Evolutionary conservation across 1,140 invertebrate genomes (phyloP).

Genomic region (Nomia melanderi): DNA sequence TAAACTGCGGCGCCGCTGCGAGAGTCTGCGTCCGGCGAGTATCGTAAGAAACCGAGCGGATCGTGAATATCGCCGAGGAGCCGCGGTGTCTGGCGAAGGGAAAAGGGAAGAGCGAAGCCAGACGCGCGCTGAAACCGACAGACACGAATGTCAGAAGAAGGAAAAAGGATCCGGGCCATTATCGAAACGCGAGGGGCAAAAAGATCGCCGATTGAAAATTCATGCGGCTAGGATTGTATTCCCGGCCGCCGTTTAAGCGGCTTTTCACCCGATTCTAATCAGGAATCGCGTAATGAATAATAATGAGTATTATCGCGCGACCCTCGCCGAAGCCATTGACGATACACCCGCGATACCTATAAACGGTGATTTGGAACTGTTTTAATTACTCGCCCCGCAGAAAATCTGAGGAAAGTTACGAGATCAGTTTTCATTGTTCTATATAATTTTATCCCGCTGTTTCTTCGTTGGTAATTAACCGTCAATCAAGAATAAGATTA

Average conservation of each 20-base stretch:
- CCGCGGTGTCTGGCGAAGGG: no score
- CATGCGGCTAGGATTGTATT: background rate
- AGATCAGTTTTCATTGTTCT: no score
- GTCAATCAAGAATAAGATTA: no score
- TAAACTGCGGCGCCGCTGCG: background rate
- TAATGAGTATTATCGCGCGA: slow-evolving; percentile 26
- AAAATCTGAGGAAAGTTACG: background rate
- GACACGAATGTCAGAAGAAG: background rate
- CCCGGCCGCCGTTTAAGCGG: slow-evolving; percentile 22
- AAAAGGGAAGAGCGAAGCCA: background rate
- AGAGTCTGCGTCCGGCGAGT: background rate
- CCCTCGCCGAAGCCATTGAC: background rate
- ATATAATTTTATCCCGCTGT: no score
- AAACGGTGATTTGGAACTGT: background rate
- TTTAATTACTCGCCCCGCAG: background rate
- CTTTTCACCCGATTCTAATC: slow-evolving; percentile 2
- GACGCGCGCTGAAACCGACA: background rate
- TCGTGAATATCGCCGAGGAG: background rate
- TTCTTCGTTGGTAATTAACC: no score
- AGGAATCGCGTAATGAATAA: slow-evolving; percentile 17
- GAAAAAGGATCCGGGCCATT: background rate
- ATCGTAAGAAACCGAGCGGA: background rate
- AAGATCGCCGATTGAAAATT: background rate
- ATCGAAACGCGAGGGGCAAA: background rate
- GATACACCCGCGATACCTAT: slow-evolving; percentile 10